Evolutionary conservation across 1,140 invertebrate genomes (phyloP).

Genomic region (Penaeus japonicus): DNA sequence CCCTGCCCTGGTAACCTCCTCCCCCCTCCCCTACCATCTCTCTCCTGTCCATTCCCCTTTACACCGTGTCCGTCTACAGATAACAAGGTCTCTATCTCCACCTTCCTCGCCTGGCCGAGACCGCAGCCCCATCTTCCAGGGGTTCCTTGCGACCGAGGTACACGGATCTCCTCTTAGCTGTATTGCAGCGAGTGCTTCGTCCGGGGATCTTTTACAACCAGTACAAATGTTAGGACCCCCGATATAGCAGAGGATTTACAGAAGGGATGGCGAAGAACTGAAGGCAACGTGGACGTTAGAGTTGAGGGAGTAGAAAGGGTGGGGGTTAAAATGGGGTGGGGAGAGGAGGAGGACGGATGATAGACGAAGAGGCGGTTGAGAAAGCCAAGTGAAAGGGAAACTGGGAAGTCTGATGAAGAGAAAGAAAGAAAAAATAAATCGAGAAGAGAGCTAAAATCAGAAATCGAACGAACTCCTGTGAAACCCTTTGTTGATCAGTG

Average conservation of each 20-base stretch:
- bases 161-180: conserved; percentile 35
- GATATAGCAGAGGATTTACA: neutral
- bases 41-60: neutral
- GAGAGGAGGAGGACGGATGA: neutral
- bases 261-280: neutral
- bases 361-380: neutral
- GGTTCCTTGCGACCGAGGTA: conserved; percentile 3
- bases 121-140: conserved; percentile 15
- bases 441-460: too few relatives aligned
- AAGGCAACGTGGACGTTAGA: neutral
- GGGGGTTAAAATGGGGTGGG: neutral
- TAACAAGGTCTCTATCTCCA: conserved; percentile 1
- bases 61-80: conserved; percentile 17
- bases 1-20: too few relatives aligned
- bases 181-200: neutral
- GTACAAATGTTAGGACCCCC: conserved; percentile 22
- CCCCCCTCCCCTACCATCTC: neutral
- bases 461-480: too few relatives aligned
- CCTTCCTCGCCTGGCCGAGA: neutral
- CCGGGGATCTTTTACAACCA: conserved; percentile 17
- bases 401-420: too few relatives aligned
- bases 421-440: too few relatives aligned
- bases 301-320: neutral
- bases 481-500: too few relatives aligned
- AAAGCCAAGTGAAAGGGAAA: too few relatives aligned